Evolutionary conservation across 2,797 vertebrate genomes (phyloP).

Genomic region (Phataginus tricuspis): DNA sequence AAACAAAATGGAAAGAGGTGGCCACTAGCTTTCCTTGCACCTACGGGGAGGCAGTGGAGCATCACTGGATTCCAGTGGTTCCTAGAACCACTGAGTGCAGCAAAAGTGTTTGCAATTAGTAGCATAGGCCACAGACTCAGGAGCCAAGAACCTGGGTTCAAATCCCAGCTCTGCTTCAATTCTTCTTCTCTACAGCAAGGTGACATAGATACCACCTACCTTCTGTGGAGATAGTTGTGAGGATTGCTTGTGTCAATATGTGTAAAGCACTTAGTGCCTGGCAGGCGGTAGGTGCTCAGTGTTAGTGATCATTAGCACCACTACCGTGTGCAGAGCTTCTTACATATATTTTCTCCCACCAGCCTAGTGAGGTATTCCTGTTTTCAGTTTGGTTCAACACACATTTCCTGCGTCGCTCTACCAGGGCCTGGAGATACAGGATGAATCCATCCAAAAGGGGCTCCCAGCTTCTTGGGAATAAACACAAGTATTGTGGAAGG

Average conservation of each 20-base stretch:
- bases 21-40: background rate
- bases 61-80: background rate
- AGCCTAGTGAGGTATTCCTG: background rate
- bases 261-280: background rate
- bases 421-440: background rate
- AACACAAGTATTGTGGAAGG: background rate
- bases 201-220: background rate
- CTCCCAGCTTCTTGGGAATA: background rate
- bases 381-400: background rate
- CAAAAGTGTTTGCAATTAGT: background rate
- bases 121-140: background rate
- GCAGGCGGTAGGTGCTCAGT: background rate
- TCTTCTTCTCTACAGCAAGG: background rate
- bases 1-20: background rate
- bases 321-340: background rate
- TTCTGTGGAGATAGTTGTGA: background rate
- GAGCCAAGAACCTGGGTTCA: background rate
- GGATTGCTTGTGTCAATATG: accelerated
- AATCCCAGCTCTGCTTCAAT: background rate
- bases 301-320: background rate
- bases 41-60: background rate
- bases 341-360: background rate
- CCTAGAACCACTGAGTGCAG: background rate
- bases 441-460: background rate
- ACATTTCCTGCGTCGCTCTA: background rate